These are phyloP conservation scores for Sus cebifrons DNA, from an alignment of 2,797 vertebrate species.

Conservation along the genomic window DNA sequence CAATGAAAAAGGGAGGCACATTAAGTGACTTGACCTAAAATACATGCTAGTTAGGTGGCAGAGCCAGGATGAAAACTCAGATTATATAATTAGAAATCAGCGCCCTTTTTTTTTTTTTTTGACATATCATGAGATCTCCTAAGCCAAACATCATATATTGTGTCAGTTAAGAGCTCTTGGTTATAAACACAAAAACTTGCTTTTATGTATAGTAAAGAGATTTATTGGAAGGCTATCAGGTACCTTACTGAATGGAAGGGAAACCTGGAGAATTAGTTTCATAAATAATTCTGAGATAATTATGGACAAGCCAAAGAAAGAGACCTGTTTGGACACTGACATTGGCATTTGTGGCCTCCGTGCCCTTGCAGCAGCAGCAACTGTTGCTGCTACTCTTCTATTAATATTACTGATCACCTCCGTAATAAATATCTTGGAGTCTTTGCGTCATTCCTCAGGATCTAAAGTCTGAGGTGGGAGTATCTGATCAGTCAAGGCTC, in stretches of 20 bases:
- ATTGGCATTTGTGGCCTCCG: not conserved
- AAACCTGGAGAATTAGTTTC: not conserved
- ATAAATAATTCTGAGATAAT: not conserved
- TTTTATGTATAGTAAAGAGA: not conserved
- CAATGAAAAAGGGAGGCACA: not conserved
- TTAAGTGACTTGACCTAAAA: conserved; percentile 10
- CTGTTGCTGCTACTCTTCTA: not conserved
- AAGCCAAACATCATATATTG: not conserved
- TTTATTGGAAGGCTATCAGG: not conserved
- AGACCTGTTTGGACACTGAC: not conserved
- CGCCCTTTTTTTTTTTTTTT: not conserved
- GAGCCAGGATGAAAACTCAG: not conserved
- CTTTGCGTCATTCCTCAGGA: not conserved
- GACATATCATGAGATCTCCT: not conserved
- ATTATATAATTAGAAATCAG: conserved; percentile 7
- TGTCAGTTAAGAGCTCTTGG: not conserved
- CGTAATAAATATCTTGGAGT: not conserved
- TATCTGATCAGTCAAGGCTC: not conserved
- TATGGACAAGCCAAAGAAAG: not conserved
- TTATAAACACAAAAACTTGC: not conserved
- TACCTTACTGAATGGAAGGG: not conserved
- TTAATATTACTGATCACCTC: not conserved
- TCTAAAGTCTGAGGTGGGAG: not conserved
- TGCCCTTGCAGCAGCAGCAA: not conserved
- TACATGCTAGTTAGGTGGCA: not conserved